Base-by-base conservation (phyloP, 2,797 vertebrate species). In the Euthynnus affinis region DNA sequence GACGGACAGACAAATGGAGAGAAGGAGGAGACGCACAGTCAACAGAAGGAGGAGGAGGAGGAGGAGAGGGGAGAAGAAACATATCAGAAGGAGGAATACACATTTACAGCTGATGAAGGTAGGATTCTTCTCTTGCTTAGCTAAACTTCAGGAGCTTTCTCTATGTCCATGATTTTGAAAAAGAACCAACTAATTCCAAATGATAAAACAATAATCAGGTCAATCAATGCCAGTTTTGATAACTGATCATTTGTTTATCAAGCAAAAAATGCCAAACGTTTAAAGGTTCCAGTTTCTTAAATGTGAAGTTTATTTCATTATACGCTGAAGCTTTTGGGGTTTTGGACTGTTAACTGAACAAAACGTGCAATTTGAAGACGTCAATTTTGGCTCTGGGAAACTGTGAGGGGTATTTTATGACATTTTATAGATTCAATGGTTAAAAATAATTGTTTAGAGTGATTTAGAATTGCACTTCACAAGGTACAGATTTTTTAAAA, bases 61-160 rank as follows among this genome's bases (percentile, higher is more conserved):
- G 73, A 75, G 65, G 56, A 70, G n/a, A n/a, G n/a, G n/a, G n/a
- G n/a, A 44, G 64, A 82, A 34, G 76, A 81, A 40, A 37, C 65
- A 51, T 67, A 78, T 72, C 77, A 85, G 71, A 76, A 72, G n/a
- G 84, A 90, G 55, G 72, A 71, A 49, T 72, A 75, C n/a, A 42
- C 29, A 17, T 37, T 51, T 40, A 49, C 58, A 70, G 81, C 65
- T 20, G 78, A 80, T 74, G 88, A 87, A 83, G 89, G 89, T 88
- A 25, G 60, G 25, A 0, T n/a, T 65, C 22, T 9, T 37, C 34
- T 55, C 6, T n/a, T n/a, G n/a, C n/a, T n/a, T n/a, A n/a, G 9
- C 17, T 51, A 46, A 18, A 65, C 25, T 44, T 44, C 10, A 12
- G 14, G 27, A 22, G 42, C 9, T 59, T 22, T 17, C 17, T 27